Base-by-base conservation (phyloP, 2,113 vertebrate genomes). In the Theristicus caerulescens region DNA sequence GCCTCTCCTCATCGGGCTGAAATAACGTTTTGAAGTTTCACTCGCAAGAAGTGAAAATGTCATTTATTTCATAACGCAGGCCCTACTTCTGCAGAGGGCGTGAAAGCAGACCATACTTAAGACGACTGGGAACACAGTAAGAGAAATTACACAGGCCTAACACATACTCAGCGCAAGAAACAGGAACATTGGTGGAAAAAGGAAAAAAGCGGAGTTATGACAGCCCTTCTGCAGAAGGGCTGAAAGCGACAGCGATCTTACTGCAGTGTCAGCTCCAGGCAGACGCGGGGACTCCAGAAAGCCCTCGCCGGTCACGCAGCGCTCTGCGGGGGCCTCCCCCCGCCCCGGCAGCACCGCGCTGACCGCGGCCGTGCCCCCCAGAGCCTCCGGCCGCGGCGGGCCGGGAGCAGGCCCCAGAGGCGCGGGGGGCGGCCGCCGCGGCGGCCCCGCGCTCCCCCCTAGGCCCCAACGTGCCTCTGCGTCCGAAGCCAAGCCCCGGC, bases 231-330 rank as follows among this genome's bases (percentile, higher is more conserved):
- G 96, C 88, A 92, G 93, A 84, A 66, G 64, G 36, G 79, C 90
- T 19, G 46, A 12, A 24, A 24, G 72, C 90, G 6, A 26, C 19
- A 64, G 97, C 92, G 61, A 52, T 29, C 92, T 72, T 66, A 47
- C 97, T 92, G 96, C 97, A 94, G 52, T 88, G 97, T 94, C 97
- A 96, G 97, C 91, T 65, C 88, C 90, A 51, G 72, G 96, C 96
- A 87, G 82, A 34, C 79, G 19, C 80, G 64, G 77, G 93, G 97
- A 74, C 46, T 76, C 54, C 27, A 83, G 94, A 85, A 92, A 88
- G 76, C 51, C 40, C 96, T 91, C 93, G 83, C 85, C 86, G 94
- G 95, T 88, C 62, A 1, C 2, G 12, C 78, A 6, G 51, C 47
- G 1, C 58, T 11, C 58, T 6, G 3, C 31, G 61, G 49, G 19